phyloP scores from a whole-genome alignment of 2,888 invertebrate species.

The Agonopterix arenella region DNA sequence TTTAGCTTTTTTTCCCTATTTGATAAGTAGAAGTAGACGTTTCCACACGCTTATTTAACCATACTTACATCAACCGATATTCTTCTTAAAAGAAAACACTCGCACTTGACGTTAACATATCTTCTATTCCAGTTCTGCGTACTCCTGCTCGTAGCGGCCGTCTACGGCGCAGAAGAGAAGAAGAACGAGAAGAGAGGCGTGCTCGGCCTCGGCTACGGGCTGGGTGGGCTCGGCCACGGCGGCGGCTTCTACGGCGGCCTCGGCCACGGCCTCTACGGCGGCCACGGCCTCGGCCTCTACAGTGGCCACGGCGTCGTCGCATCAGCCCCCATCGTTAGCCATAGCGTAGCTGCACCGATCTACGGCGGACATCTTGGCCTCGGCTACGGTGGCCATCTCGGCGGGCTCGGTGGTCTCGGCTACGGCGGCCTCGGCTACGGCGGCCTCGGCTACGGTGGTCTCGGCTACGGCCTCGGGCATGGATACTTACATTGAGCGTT shows the following conservation, averaged over 20 bases:
- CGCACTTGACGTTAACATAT: too few species aligned
- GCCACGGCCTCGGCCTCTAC: slow-evolving; percentile 20
- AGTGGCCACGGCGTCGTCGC: not conserved
- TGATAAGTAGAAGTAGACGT: too few species aligned
- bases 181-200: slow-evolving; percentile 67
- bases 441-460: slow-evolving; percentile 12
- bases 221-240: slow-evolving; percentile 22
- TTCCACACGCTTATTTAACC: too few species aligned
- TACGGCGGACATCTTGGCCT: slow-evolving; percentile 16
- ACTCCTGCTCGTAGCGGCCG: slow-evolving; percentile 45
- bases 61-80: too few species aligned
- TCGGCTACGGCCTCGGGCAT: slow-evolving; percentile 22
- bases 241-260: slow-evolving; percentile 35
- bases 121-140: slow-evolving; percentile 13
- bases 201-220: slow-evolving; percentile 61
- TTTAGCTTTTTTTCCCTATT: too few species aligned
- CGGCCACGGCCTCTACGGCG: slow-evolving; percentile 26
- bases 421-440: slow-evolving; percentile 11
- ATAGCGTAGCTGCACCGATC: slow-evolving; percentile 10
- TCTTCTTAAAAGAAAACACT: too few species aligned
- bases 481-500: slow-evolving; percentile 14
- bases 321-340: not conserved
- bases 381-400: slow-evolving; percentile 13
- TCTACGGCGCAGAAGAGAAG: slow-evolving; percentile 57
- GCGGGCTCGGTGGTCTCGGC: slow-evolving; percentile 5